Evolutionary conservation across 1,140 invertebrate species (phyloP), one percentile per base, ranked within the genome.

Genomic region (Drosophila repleta): DNA sequence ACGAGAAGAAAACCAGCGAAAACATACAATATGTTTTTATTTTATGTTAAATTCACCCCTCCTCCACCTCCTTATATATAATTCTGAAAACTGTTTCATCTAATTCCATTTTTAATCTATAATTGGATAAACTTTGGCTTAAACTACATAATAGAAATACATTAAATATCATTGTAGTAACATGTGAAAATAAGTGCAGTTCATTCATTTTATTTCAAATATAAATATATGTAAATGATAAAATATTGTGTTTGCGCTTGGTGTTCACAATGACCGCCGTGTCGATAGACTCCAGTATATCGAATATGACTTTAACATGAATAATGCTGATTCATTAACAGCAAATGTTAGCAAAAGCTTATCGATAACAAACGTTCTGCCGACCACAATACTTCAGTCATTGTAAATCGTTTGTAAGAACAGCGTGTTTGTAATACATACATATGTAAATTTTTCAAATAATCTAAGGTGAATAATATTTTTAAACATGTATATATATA

Each of bases 361-460:
- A 41, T 64, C 67, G 67, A 70, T 70, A 57, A 35, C 11, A 15
- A 17, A n/a, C 13, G 0, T 5, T 29, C 37, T 39, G 56, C 26
- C 49, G 41, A 20, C 26, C 21, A 20, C 13, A 18, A 53, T 29
- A 41, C 41, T 70, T 62, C 46, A 71, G 61, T 73, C 64, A 73
- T 68, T 73, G 68, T 68, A 67, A 70, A 74, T 78, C 74, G 74
- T 78, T 57, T 69, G 76, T 74, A 79, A 68, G 74, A 81, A 65
- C 79, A 68, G 74, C 79, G 74, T 81, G 78, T 56, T 80, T 80
- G 66, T 81, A 81, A 81, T 73, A 81, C 64, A 61, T 72, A 61
- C 70, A 73, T 63, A 52, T 82, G 79, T 82, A 82, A 48, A 82
- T 82, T 82, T 58, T 78, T 82, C 62, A 78, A 82, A 82, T 82